phyloP scores from a whole-genome alignment of 1,140 invertebrate genomes.

The Drosophila ogumai region DNA sequence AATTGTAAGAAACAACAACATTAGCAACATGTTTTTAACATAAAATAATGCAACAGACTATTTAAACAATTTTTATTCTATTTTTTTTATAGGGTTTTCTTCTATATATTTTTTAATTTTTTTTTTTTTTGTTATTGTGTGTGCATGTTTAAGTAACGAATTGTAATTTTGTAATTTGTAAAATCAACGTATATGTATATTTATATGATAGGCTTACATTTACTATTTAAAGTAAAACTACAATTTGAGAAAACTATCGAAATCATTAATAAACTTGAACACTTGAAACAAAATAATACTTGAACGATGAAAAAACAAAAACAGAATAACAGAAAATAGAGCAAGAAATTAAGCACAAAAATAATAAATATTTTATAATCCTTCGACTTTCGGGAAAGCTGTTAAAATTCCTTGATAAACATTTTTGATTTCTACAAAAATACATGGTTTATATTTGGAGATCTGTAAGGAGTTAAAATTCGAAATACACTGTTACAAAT shows the following conservation, averaged over 20 bases:
- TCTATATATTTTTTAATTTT: background rate
- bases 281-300: conserved; percentile 9
- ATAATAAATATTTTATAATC: background rate
- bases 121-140: conserved; percentile 18
- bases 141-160: conserved; percentile 12
- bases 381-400: conserved; percentile 4
- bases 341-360: background rate
- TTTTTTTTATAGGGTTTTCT: conserved; percentile 10
- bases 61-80: conserved; percentile 14
- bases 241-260: conserved; percentile 14
- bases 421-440: background rate
- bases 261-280: conserved; percentile 31
- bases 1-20: conserved; percentile 1
- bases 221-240: conserved; percentile 57
- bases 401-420: background rate
- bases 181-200: conserved; percentile 32
- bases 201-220: conserved; percentile 43
- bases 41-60: conserved; percentile 7
- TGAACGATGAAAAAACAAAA: background rate
- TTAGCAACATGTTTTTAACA: conserved; percentile 24
- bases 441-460: background rate
- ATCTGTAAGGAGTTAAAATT: conserved; percentile 10
- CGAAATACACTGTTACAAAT: conserved; percentile 15
- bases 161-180: conserved; percentile 42
- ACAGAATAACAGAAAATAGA: background rate